Conservation (phyloP, 2,797 vertebrate genomes). For the Dromococcyx pavoninus region DNA sequence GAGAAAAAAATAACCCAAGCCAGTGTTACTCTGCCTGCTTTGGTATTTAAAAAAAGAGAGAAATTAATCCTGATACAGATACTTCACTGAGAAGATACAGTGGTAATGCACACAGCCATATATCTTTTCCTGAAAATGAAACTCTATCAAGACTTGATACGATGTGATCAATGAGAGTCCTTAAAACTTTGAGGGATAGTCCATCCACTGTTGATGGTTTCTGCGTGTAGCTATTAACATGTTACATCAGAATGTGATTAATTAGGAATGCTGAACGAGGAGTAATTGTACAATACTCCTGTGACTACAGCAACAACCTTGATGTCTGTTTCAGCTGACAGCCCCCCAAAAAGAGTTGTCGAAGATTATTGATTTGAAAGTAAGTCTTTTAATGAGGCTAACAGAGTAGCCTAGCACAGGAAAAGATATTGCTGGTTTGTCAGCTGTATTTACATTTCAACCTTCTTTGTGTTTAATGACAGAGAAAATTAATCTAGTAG, state of each 20-base stretch:
- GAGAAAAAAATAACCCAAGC: neutral
- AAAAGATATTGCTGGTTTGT: neutral
- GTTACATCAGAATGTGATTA: fast-evolving
- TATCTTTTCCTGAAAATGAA: neutral
- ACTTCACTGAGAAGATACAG: neutral
- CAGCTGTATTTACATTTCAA: neutral
- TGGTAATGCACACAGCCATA: neutral
- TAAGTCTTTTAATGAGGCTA: neutral
- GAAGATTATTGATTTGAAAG: neutral
- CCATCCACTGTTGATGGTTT: neutral
- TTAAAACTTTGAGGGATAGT: neutral
- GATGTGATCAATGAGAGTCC: neutral
- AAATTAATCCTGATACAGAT: neutral
- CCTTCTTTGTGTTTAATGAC: neutral
- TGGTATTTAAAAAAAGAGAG: neutral
- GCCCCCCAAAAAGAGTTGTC: neutral
- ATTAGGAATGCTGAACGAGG: neutral
- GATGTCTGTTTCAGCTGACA: neutral
- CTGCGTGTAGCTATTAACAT: fast-evolving
- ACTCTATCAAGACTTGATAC: neutral
- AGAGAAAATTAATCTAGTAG: neutral
- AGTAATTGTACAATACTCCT: neutral
- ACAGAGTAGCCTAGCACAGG: neutral
- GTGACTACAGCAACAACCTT: neutral
- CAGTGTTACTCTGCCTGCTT: neutral